Evolutionary conservation across 2,888 invertebrate genomes (phyloP).

Genomic region (Chrysomela aeneicollis): DNA sequence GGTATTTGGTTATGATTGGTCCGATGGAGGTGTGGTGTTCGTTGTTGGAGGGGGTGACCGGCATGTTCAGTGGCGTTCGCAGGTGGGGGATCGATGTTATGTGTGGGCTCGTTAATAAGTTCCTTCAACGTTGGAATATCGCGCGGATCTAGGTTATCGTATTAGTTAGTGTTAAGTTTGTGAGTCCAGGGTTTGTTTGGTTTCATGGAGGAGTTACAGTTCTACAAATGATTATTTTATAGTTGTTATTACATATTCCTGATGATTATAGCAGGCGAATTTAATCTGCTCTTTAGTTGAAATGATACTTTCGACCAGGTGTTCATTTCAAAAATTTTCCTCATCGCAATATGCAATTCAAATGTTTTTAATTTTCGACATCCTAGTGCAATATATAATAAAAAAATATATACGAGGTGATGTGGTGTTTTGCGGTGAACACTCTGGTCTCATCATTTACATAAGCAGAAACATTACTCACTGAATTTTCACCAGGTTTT

Average conservation of each 20-base stretch:
- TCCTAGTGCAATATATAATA: no score
- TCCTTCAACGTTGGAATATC: slow-evolving; percentile 17
- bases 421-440: no score
- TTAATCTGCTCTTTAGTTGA: no score
- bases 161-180: slow-evolving; percentile 39
- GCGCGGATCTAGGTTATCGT: slow-evolving; percentile 12
- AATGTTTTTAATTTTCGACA: no score
- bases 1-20: slow-evolving; percentile 20
- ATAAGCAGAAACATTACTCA: background rate
- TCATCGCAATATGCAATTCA: no score
- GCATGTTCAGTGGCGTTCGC: slow-evolving; percentile 25
- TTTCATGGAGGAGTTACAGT: background rate
- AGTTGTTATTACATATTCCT: background rate
- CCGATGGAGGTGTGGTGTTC: slow-evolving; percentile 16
- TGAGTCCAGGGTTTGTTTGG: slow-evolving; percentile 39
- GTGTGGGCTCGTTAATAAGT: background rate
- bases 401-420: no score
- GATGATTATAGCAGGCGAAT: background rate
- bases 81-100: background rate
- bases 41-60: slow-evolving; percentile 28
- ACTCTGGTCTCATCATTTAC: no score
- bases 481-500: no score
- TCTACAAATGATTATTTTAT: background rate
- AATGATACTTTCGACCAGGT: no score
- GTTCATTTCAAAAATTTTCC: no score